Evolutionary conservation across 2,113 vertebrate genomes (phyloP).

Genomic region (Zosterops borbonicus): DNA sequence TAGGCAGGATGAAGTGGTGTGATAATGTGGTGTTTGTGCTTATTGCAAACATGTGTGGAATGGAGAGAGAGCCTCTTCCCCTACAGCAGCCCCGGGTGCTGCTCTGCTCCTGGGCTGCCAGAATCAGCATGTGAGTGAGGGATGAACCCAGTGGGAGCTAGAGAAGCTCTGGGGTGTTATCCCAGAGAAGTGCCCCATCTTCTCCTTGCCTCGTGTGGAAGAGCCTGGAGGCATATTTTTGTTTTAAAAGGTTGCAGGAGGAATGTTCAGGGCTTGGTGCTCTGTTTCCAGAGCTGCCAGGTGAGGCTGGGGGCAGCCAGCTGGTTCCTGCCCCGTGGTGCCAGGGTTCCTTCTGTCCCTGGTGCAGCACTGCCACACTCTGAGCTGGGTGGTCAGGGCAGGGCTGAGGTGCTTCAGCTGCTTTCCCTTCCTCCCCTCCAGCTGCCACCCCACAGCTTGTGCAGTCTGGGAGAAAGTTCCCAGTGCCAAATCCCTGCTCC

Average conservation of each 20-base stretch:
- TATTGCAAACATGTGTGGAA: background rate
- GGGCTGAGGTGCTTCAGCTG: background rate
- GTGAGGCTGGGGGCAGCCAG: background rate
- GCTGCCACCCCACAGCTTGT: background rate
- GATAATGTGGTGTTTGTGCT: background rate
- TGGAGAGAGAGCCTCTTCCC: background rate
- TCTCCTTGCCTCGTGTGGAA: fast-evolving
- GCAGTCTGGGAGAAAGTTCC: background rate
- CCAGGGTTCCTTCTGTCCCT: background rate
- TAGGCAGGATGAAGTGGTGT: background rate
- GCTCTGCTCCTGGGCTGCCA: background rate
- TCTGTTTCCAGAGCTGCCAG: background rate
- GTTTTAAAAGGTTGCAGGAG: background rate
- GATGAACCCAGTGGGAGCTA: background rate
- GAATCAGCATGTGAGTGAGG: fast-evolving
- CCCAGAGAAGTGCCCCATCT: background rate
- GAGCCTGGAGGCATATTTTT: background rate
- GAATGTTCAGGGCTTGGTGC: background rate
- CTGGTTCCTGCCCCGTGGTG: fast-evolving
- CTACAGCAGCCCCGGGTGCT: background rate
- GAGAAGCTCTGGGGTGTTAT: background rate
- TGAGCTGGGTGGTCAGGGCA: background rate
- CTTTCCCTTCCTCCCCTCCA: background rate
- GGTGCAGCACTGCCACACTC: background rate
- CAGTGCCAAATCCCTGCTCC: fast-evolving